phyloP scores from a whole-genome alignment of 2,113 vertebrate genomes.

The Empidonax alnorum region DNA sequence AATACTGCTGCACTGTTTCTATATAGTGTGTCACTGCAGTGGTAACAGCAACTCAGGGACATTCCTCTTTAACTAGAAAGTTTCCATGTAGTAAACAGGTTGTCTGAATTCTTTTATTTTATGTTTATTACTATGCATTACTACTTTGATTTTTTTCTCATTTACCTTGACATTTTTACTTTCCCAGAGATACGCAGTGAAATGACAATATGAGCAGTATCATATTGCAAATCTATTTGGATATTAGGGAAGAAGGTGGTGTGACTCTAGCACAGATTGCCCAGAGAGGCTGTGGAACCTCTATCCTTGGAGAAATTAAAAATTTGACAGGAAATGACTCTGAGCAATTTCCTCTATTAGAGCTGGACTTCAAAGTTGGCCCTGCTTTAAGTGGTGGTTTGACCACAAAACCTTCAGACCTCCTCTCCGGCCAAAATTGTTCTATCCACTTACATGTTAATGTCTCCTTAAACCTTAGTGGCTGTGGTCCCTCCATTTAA shows the following conservation, averaged over 20 bases:
- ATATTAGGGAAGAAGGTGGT: background rate
- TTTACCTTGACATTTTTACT: background rate
- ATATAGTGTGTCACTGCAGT: background rate
- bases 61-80: background rate
- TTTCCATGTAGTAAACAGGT: background rate
- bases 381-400: background rate
- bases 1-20: background rate
- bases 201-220: background rate
- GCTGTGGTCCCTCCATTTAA: accelerated
- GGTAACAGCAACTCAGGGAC: background rate
- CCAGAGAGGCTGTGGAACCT: background rate
- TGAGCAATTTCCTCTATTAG: background rate
- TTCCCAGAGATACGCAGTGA: background rate
- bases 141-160: background rate
- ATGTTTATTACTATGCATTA: background rate
- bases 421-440: background rate
- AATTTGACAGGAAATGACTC: background rate
- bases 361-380: background rate
- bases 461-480: background rate
- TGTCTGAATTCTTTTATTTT: background rate
- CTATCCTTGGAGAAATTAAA: background rate
- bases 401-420: background rate
- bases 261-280: background rate
- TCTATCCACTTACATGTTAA: background rate
- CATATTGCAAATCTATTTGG: background rate